Percentiles rank a stretch among this genome's conserved stretches.
phyloP scores from a whole-genome alignment of 2,797 vertebrate genomes.

The Ptychobarbus kaznakovi region DNA sequence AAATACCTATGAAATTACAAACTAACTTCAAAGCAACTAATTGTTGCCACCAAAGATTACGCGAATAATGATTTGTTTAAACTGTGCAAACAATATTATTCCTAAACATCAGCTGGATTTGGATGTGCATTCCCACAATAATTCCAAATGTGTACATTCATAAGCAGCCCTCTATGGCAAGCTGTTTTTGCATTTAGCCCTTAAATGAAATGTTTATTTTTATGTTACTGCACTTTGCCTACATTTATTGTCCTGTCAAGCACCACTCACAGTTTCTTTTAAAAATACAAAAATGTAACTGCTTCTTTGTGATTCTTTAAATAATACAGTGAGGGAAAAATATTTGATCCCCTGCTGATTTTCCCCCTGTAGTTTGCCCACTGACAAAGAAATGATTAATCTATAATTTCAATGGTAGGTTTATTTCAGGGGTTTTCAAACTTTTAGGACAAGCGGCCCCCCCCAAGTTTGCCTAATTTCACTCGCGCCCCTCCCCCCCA shows the following conservation, averaged over 20 bases:
- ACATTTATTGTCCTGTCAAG: not conserved
- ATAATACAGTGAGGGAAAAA: no score
- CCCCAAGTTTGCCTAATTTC: no score
- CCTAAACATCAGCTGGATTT: not conserved
- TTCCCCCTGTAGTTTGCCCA: no score
- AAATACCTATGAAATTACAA: not conserved
- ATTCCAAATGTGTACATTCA: conserved; percentile 11
- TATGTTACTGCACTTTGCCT: not conserved
- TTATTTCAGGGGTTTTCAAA: no score
- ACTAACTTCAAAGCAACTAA: not conserved
- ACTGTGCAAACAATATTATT: not conserved
- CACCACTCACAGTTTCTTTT: not conserved
- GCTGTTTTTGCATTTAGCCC: not conserved
- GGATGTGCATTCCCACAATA: not conserved
- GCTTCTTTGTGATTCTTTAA: no score
- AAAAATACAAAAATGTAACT: no score
- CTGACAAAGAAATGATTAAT: no score
- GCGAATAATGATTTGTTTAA: not conserved
- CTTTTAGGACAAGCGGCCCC: no score
- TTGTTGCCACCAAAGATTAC: not conserved
- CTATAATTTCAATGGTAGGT: no score
- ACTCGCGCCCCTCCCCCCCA: no score
- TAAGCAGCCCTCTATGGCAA: not conserved
- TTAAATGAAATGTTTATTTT: not conserved
- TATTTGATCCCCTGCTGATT: no score